A percentile compares a stretch with the other conserved stretches of the same genome.
Evolutionary conservation across 2,113 vertebrate genomes (phyloP).

Genomic region (Toxotes jaculatrix): DNA sequence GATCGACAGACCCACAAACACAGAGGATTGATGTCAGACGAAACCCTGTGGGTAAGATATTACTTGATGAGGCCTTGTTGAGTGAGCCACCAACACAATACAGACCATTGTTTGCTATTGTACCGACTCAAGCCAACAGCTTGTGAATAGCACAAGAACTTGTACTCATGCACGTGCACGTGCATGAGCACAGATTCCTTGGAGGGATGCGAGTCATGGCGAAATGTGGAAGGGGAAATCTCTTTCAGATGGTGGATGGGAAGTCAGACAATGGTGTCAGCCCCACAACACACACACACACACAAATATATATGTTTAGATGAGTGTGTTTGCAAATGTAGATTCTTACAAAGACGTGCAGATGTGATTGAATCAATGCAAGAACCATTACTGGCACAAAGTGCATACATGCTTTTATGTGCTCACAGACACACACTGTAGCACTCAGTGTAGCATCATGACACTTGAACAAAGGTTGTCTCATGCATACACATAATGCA

Average conservation of each 20-base stretch:
- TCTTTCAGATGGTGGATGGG: conserved; percentile 54
- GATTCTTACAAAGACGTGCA: conserved; percentile 29
- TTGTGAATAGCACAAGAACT: conserved; percentile 44
- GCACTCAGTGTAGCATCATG: conserved; percentile 4
- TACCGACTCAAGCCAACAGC: conserved; percentile 47
- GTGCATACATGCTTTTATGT: conserved; percentile 7
- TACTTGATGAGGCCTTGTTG: conserved; percentile 61
- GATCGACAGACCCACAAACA: conserved; percentile 16
- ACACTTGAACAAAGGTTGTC: conserved; percentile 53
- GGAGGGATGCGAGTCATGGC: conserved; percentile 53
- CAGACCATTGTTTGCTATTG: conserved; percentile 43
- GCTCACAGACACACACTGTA: background rate
- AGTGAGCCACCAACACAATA: conserved; percentile 42
- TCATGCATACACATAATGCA: conserved; percentile 51
- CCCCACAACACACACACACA: background rate
- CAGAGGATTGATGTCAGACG: conserved; percentile 48
- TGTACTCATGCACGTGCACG: conserved; percentile 5
- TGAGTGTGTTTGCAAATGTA: conserved; percentile 15
- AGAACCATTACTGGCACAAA: background rate
- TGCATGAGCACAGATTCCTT: conserved; percentile 40
- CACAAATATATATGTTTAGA: conserved; percentile 20
- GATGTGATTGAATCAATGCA: conserved; percentile 16
- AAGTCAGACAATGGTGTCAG: conserved; percentile 49
- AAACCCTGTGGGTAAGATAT: conserved; percentile 64
- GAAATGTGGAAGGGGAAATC: conserved; percentile 54